Conservation (phyloP, 2,113 vertebrate genomes). For the Oostethus manadensis region DNA sequence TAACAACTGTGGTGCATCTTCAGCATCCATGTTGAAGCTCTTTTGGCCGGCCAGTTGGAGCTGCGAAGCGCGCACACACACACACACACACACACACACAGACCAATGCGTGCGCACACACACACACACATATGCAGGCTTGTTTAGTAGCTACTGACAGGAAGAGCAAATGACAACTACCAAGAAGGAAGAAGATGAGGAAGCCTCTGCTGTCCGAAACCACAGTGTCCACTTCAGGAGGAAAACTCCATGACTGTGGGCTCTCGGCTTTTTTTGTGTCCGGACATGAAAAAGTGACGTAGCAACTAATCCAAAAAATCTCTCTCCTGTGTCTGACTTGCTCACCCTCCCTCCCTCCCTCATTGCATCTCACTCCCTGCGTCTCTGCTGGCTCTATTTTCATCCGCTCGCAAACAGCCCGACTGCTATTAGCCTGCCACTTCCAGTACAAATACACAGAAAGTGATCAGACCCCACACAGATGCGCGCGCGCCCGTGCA, state of each 20-base stretch:
- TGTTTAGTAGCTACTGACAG: constrained; percentile 36
- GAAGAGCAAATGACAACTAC: constrained; percentile 58
- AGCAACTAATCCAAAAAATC: constrained; percentile 74
- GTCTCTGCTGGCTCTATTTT: constrained; percentile 74
- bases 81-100: constrained; percentile 25
- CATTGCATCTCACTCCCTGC: constrained; percentile 52
- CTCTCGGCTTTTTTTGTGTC: constrained; percentile 71
- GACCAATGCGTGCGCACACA: constrained; percentile 14
- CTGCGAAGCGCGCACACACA: constrained; percentile 36
- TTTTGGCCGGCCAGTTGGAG: constrained; percentile 59
- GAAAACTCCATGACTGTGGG: constrained; percentile 65
- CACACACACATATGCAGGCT: constrained; percentile 10
- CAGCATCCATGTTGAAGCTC: constrained; percentile 76
- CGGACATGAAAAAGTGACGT: constrained; percentile 80
- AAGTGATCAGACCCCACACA: constrained; percentile 47
- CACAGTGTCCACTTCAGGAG: constrained; percentile 62
- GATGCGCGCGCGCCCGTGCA: constrained; percentile 31
- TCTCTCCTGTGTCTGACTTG: constrained; percentile 51
- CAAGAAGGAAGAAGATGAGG: constrained; percentile 60
- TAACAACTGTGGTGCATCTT: constrained; percentile 71
- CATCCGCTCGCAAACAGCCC: constrained; percentile 65
- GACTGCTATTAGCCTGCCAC: constrained; percentile 83
- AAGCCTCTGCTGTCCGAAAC: constrained; percentile 54
- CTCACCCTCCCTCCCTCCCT: constrained; percentile 51
- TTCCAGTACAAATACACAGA: constrained; percentile 56